Evolutionary conservation across 2,113 vertebrate species (phyloP), one percentile per base, ranked within the genome.

Genomic region (Percina caprodes): DNA sequence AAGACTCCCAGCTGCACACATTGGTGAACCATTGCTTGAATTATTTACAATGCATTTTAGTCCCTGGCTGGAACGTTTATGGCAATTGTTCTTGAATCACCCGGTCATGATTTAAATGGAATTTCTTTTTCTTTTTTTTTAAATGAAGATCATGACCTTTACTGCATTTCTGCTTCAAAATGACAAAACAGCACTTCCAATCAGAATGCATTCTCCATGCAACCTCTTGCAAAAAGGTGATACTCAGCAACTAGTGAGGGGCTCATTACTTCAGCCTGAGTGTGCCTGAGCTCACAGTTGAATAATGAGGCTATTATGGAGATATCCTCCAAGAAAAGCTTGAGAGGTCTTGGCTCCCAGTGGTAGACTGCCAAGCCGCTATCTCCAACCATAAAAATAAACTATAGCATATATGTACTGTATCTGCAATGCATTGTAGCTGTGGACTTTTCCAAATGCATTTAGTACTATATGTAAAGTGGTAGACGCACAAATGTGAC

Each of bases 291-390:
- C 86, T 80, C 81, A 24, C 82, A 33, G 69, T 89, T 94, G 93
- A 95, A 94, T 95, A 95, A 95, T 94, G 93, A 94, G 92, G 84
- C 91, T 91, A 92, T 94, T 94, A 95, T 92, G 91, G 91, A 94
- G 92, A 95, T 92, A 91, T 91, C 87, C 87, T 80, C 77, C 69
- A 88, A 87, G 88, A 90, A 86, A 88, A 85, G 85, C 79, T 67
- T 66, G 67, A 79, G 87, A 85, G 83, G 81, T 88, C 88, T 92
- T 69, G 6, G 88, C 85, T 92, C 90, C 86, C 83, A 55, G 46
- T 23, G 82, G 83, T 80, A 86, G 70, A 62, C 74, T 74, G 73
- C 84, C 74, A 48, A 65, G 72, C 73, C 61, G 58, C 75, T 77
- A 87, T 92, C 79, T 82, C 66, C 71, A 54, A 45, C 77, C 77